Percentiles rank a stretch among this genome's conserved stretches.
Conservation (phyloP, 2,113 vertebrate species). For the Accipiter virgatus region DNA sequence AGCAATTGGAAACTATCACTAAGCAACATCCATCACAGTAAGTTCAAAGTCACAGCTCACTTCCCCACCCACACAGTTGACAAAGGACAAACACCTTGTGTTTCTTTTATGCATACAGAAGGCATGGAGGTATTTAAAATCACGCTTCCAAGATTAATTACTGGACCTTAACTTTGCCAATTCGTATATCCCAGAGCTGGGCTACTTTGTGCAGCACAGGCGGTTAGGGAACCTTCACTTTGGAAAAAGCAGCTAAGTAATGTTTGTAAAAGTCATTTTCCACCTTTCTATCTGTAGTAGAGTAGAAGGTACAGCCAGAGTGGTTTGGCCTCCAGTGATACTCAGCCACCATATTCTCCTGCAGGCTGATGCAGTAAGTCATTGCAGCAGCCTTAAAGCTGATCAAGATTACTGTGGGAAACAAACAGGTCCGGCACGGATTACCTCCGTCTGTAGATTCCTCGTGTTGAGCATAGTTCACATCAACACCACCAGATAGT, state of each 20-base stretch:
- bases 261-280: neutral
- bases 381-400: neutral
- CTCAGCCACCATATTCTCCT: neutral
- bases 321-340: neutral
- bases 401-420: neutral
- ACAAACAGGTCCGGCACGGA: neutral
- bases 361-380: neutral
- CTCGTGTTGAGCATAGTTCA: neutral
- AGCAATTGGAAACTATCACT: neutral
- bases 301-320: neutral
- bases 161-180: neutral
- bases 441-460: neutral
- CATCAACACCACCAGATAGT: neutral
- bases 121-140: neutral
- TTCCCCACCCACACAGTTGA: neutral
- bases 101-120: neutral
- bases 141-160: neutral
- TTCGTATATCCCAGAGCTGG: rapidly evolving
- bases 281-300: neutral
- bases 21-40: neutral
- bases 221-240: neutral
- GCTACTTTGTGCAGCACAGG: neutral
- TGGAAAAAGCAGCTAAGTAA: neutral
- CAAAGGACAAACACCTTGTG: neutral
- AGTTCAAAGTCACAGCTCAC: neutral